Evolutionary conservation across 2,888 invertebrate genomes (phyloP), one percentile per base, ranked within the genome.

Genomic region (Nephrotoma flavescens): DNA sequence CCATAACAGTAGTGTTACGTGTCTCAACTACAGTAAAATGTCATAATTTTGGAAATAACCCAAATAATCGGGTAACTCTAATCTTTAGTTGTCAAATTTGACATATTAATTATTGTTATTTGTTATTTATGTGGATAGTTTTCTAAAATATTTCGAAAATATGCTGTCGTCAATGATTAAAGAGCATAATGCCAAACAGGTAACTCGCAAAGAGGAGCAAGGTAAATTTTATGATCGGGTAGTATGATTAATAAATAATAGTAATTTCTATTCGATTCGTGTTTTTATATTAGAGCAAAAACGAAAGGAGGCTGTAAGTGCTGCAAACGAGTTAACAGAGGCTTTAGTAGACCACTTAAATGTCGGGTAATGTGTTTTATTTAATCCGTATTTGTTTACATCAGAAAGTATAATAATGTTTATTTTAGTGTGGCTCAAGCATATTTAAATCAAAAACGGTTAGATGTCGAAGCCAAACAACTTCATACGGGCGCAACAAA

Each of bases 391-490:
- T 87, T 15, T n/a, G 3, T 71, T n/a, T 71, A 71, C 6, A 15
- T 4, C 11, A 71, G 7, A n/a, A 47, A n/a, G 0, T 71, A 47
- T 47, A 31, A 57, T 57, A 2, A 57, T 15, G 15, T 57, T 57
- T 2, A 42, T 86, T 84, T 41, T 52, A 89, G 98, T 11, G 99
- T 99, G 4, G 98, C 99, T 0, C 98, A 99, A 92, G 99, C 99
- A 0, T 99, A 99, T 91, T 93, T 99, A 83, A 99, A 99, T 91
- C 99, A 99, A 91, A 99, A 99, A 91, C 96, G 98, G 90, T 92
- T 99, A 87, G 99, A 99, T 92, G 96, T 97, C 1, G 99, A 99
- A 93, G 98, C 99, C 0, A 99, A 99, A 91, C 96, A 97, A 88
- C 92, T 99, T 86, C 98, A 99, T 90, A 95, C 95, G 88, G 98